Evolutionary conservation across 2,888 invertebrate genomes (phyloP), one percentile per base, ranked within the genome.

Genomic region (Drosophila acutilabella): DNA sequence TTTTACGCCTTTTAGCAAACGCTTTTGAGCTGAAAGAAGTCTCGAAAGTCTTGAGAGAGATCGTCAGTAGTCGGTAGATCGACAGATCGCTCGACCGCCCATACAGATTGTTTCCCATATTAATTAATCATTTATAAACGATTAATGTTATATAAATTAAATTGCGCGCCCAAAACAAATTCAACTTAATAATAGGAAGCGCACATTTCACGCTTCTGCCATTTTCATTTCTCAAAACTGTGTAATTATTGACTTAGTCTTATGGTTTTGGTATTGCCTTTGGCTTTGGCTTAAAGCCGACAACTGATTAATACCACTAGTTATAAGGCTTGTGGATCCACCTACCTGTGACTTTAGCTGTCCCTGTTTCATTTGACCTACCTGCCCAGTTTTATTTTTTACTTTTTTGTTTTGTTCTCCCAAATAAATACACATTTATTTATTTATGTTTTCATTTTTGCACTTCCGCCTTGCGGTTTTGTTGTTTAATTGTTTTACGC

Each of bases 111-210:
- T 70, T 87, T 85, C 85, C 82, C 85, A 85, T 85, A 85, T 85
- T 85, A 86, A 85, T 85, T 85, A 79, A 84, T 84, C 87, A 85
- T 85, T 85, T 85, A 85, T 74, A 83, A 85, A 78, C 83, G 85
- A 83, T 83, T 83, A 83, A 81, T 74, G 81, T 83, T 86, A 85
- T 79, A 84, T 84, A 86, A 83, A 83, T 84, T 71, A 84, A 84
- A 83, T 83, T 84, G 83, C 83, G 84, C 80, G 73, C 77, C 83
- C 81, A 71, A 85, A 84, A 86, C 87, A 85, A 82, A 86, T 81
- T 86, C 64, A 86, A 75, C 71, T 47, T 75, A 75, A 75, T 85
- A 84, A 86, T 84, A 86, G 85, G 86, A 85, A 86, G 84, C 80
- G 76, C 73, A 11, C 83, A 36, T 86, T 86, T 86, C 84, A 81